phyloP scores from a whole-genome alignment of 2,113 vertebrate species.

The Peucedramus taeniatus region DNA sequence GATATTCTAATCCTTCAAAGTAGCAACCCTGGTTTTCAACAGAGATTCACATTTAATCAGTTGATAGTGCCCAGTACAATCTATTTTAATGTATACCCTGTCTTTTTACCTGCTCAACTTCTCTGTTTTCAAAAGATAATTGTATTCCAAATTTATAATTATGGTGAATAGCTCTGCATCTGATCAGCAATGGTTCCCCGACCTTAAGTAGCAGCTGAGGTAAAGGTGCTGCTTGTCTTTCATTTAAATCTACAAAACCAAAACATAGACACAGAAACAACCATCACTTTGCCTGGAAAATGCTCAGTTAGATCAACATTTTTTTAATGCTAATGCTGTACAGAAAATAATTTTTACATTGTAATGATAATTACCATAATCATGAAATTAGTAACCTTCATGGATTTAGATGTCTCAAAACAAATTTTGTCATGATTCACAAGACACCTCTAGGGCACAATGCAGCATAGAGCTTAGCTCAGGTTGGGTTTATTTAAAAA shows the following conservation, averaged over 20 bases:
- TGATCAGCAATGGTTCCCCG: constrained; percentile 73
- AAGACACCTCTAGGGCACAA: background rate
- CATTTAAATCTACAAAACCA: constrained; percentile 72
- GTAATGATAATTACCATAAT: background rate
- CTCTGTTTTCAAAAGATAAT: constrained; percentile 53
- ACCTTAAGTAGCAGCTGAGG: constrained; percentile 71
- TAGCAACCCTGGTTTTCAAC: constrained; percentile 52
- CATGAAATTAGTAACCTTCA: background rate
- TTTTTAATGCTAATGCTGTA: background rate
- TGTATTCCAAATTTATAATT: constrained; percentile 55
- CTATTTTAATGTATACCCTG: background rate
- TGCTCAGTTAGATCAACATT: background rate
- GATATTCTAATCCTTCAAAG: constrained; percentile 57
- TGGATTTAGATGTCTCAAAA: background rate
- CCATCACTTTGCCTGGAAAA: background rate
- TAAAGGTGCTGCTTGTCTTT: constrained; percentile 47
- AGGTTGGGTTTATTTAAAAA: background rate
- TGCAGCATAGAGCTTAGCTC: background rate
- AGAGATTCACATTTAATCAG: constrained; percentile 35
- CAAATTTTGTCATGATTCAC: background rate
- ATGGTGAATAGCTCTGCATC: constrained; percentile 67
- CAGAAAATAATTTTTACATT: background rate
- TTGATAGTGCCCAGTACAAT: background rate
- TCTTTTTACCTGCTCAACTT: constrained; percentile 62
- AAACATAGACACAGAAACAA: background rate